Percentiles rank a stretch among this genome's conserved stretches.
Conservation (phyloP, 2,113 vertebrate genomes). For the Nothocercus julius region DNA sequence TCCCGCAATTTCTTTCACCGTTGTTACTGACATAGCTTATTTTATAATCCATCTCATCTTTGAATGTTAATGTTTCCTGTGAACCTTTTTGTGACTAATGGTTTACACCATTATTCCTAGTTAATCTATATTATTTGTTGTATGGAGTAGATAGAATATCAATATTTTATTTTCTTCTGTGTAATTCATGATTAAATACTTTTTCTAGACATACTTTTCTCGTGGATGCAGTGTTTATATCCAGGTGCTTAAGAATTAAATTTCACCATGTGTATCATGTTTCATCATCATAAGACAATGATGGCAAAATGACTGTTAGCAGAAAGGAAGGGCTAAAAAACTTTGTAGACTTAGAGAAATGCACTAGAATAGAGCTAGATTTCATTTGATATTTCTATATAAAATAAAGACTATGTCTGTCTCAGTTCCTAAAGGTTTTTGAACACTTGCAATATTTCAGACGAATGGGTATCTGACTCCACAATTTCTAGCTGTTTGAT, state of each 20-base stretch:
- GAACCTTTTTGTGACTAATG: not conserved
- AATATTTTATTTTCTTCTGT: not conserved
- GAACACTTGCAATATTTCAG: not conserved
- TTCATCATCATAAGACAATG: not conserved
- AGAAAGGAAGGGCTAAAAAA: not conserved
- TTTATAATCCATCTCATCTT: not conserved
- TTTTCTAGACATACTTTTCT: not conserved
- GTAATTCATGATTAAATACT: not conserved
- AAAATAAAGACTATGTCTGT: not conserved
- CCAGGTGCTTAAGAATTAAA: not conserved
- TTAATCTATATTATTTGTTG: not conserved
- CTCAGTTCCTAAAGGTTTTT: not conserved
- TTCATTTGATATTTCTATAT: not conserved
- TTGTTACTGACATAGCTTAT: not conserved
- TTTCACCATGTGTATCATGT: not conserved
- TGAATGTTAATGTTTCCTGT: not conserved
- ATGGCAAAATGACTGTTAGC: not conserved
- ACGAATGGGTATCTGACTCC: not conserved
- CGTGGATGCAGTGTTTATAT: not conserved
- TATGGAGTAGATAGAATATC: not conserved
- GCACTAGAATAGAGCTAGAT: not conserved
- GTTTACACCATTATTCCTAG: not conserved
- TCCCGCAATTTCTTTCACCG: not conserved
- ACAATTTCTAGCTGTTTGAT: not conserved
- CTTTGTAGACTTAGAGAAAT: not conserved